Evolutionary conservation across 2,888 invertebrate species (phyloP), one percentile per base, ranked within the genome.

Genomic region (Plusia festucae): DNA sequence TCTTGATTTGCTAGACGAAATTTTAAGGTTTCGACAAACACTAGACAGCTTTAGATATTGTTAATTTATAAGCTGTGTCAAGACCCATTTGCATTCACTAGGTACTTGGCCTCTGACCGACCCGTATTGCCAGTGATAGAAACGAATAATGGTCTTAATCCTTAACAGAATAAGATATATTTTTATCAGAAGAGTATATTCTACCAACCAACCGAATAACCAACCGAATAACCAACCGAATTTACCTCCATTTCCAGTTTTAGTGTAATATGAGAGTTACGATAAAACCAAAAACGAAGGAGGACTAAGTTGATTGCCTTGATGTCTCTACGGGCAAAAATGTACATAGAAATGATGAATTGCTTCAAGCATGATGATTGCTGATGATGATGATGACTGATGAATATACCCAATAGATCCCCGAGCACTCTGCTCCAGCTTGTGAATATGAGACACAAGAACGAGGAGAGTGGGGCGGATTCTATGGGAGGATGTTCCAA

Each of bases 401-500:
- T 46, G 46, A 16, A 16, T 11, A 8, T 2, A 49, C 46, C 46
- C 46, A 49, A 18, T 11, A 49, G 46, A 49, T 3, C 11, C 18
- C 18, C 6, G 1, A 0, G 16, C 53, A n/a, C 40, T 40, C 15
- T 9, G 4, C 9, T 40, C 55, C 1, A 44, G 24, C 1, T 22
- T n/a, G 44, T 55, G 55, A 44, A 24, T 9, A 40, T n/a, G 9
- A 16, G 16, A 56, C 56, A 56, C 44, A n/a, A 24, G 16, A 44
- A 44, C 56, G n/a, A 55, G 40, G 13, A n/a, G 24, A 24, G 55
- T 49, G 46, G 46, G 46, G 20, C 8, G n/a, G 40, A 5, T 22
- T 9, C 55, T 22, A 40, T 24, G 24, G 16, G 22, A 44, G 6
- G 22, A n/a, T 11, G 1, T 32, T 18, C 3, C 18, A 9, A 18